These are phyloP conservation scores for Lates japonicus DNA, from an alignment of 2,797 vertebrate species.

Conservation along the genomic window DNA sequence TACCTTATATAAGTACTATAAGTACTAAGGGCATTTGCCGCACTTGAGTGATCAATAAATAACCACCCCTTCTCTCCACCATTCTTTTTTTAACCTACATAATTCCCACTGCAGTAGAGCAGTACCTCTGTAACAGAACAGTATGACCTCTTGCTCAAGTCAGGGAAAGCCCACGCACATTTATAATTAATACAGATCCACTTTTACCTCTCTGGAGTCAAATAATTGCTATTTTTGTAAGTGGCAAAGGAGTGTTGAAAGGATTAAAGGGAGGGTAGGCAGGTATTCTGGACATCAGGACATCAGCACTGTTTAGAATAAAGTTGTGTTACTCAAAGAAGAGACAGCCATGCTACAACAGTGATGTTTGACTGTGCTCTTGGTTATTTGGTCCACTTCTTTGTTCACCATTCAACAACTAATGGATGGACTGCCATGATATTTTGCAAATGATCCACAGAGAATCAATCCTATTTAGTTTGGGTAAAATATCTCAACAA, in stretches of 20 bases:
- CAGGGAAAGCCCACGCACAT: slow-evolving; percentile 53
- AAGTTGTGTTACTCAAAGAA: slow-evolving; percentile 7
- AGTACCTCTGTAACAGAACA: slow-evolving; percentile 41
- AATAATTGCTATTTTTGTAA: slow-evolving; percentile 45
- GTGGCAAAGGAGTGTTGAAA: slow-evolving; percentile 3
- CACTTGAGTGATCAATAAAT: slow-evolving; percentile 71
- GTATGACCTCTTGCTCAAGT: slow-evolving; percentile 32
- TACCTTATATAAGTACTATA: slow-evolving; percentile 35
- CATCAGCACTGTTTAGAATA: background rate
- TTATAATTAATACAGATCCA: slow-evolving; percentile 61
- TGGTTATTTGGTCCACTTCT: background rate
- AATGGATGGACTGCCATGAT: background rate
- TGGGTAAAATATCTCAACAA: background rate
- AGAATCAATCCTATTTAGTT: background rate
- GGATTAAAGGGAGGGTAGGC: background rate
- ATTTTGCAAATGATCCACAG: background rate
- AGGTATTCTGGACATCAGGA: background rate
- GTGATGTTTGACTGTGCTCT: background rate
- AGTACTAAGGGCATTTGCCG: slow-evolving; percentile 42
- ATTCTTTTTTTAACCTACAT: slow-evolving; percentile 36
- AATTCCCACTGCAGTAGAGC: slow-evolving; percentile 35
- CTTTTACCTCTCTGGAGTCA: slow-evolving; percentile 51
- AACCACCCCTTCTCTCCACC: slow-evolving; percentile 43
- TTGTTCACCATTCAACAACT: background rate
- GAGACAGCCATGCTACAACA: background rate